Base-by-base conservation (phyloP, 2,113 vertebrate genomes). In the Callaeas wilsoni region DNA sequence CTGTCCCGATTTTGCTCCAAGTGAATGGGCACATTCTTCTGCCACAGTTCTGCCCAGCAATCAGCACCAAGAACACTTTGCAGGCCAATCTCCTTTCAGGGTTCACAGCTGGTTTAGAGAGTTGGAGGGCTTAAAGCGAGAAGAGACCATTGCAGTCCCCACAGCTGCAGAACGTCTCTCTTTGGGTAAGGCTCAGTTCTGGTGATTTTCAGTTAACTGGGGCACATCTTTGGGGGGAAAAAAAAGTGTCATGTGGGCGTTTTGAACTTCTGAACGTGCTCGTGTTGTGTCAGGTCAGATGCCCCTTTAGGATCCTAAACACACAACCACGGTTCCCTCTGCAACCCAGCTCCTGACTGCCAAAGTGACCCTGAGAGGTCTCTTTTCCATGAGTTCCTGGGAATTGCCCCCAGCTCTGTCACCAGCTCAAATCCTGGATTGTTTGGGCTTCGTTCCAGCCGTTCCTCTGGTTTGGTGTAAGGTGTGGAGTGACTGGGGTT, bases 21-120 rank as follows among this genome's bases (percentile, higher is more conserved):
- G 29, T 84, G 89, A 94, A 91, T 37, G 76, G 68, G 25, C 68
- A 50, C 67, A 16, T 92, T 92, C 39, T 88, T 78, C 22, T 65
- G 41, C 86, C 42, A 27, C 59, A 18, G 85, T 41, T 78, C 42
- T 90, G 70, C 70, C 71, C 2, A 2, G 70, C 53, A 52, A 4
- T 57, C 33, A 78, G 35, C 65, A 62, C 29, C 42, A 18, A 42
- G 79, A 73, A 8, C 33, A 6, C 39, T 81, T 63, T 19, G 47
- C 46, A 53, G 41, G 42, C 17, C 5, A 53, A 23, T 60, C 14
- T 26, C 17, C 7, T 39, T 44, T 73, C 30, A 17, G 17, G n/a
- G 74, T 3, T 87, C 80, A 26, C 22, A 37, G 68, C 71, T 86
- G n/a, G 12, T 21, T 78, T 32, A 32, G 80, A 50, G 39, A 18